Evolutionary conservation across 2,888 invertebrate genomes (phyloP), one percentile per base, ranked within the genome.

Genomic region (Polydesmus complanatus): DNA sequence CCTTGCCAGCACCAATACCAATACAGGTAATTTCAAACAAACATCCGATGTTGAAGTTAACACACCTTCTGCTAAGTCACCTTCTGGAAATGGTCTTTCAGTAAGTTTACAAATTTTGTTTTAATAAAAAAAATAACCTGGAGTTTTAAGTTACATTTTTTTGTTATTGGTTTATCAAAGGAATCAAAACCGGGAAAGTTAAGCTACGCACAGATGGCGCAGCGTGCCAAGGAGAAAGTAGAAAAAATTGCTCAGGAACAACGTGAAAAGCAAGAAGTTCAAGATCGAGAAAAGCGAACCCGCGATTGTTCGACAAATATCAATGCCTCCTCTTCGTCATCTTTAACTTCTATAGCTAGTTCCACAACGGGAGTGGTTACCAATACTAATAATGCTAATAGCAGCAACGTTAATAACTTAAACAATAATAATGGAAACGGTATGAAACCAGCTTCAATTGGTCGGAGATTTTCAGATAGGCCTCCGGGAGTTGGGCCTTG

Each of bases 151-250:
- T 51, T 19, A 21, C 51, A 25, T 60, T 51, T 52, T 23, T 55
- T 23, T 48, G 61, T 56, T 64, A 61, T 2, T 62, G 65, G 50
- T 5, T 59, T 59, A 5, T 21, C 5, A 52, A 51, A 56, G 61
- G 58, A 61, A 19, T 57, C 37, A 25, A 51, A 51, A 26, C 58
- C 63, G 21, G 25, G 21, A 2, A 64, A 62, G 50, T 55, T 62
- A 47, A 65, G 65, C 54, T 65, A 65, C 61, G 66, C 66, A 50
- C 66, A 66, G 56, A 66, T 66, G 64, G 66, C 65, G 8, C 64
- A 65, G 56, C 58, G 64, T 56, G 63, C 62, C 25, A 61, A 62
- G 26, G 66, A 66, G 26, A 60, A 63, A 52, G 50, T 65, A 18
- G 66, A 66, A 52, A 66, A 66, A 51, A 60, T 66, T 26, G 65